phyloP scores from a whole-genome alignment of 2,888 invertebrate genomes.

The Capitulum mitella region DNA sequence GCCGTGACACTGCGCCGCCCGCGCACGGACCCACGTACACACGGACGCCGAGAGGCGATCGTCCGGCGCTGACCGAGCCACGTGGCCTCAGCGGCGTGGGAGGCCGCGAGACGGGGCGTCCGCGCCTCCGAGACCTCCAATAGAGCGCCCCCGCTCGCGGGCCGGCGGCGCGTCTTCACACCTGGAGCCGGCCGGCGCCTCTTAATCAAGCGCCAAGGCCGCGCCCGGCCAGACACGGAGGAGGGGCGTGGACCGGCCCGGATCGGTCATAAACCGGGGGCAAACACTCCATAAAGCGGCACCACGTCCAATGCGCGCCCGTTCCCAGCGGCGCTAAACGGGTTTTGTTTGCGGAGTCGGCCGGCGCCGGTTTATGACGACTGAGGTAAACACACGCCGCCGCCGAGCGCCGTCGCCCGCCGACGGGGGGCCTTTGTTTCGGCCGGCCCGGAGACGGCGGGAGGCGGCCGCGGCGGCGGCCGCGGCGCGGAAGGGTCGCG shows the following conservation, averaged over 20 bases:
- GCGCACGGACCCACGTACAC: too few species aligned
- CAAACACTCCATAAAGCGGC: slow-evolving; percentile 10
- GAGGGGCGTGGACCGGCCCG: neutral
- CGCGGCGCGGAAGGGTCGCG: neutral
- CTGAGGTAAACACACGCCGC: neutral
- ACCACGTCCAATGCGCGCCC: neutral
- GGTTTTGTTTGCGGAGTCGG: neutral
- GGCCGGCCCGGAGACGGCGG: neutral
- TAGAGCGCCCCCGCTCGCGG: too few species aligned
- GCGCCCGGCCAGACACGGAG: neutral
- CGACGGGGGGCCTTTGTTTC: neutral
- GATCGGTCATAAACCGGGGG: neutral
- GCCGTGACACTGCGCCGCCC: too few species aligned
- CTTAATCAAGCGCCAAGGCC: neutral
- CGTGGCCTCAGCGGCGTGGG: too few species aligned
- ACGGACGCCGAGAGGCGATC: too few species aligned
- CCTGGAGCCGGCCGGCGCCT: neutral
- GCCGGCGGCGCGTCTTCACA: neutral
- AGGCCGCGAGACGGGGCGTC: too few species aligned
- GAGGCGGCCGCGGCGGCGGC: neutral
- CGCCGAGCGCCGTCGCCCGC: neutral
- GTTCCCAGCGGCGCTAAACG: neutral
- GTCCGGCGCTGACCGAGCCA: too few species aligned
- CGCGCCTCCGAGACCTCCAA: too few species aligned
- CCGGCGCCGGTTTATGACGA: neutral